phyloP scores from a whole-genome alignment of 2,888 invertebrate species.

The Nudaria mundana region DNA sequence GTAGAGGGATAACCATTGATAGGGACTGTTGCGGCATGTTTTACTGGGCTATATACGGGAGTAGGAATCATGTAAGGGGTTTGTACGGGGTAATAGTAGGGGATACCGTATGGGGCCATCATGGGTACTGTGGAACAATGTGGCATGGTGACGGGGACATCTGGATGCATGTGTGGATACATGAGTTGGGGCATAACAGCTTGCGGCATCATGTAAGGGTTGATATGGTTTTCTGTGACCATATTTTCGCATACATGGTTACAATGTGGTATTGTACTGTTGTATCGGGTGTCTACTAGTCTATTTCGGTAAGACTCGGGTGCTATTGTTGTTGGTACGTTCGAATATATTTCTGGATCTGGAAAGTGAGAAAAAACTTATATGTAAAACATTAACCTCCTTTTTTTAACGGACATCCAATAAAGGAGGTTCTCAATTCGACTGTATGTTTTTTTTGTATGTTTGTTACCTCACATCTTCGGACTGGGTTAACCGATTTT shows the following conservation, averaged over 20 bases:
- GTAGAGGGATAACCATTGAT: constrained; percentile 72
- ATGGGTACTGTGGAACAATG: constrained; percentile 53
- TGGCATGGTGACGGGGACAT: constrained; percentile 44
- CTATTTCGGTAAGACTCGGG: constrained; percentile 41
- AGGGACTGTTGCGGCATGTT: constrained; percentile 69
- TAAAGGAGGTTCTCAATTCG: no score
- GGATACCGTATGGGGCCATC: constrained; percentile 65
- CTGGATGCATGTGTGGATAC: constrained; percentile 49
- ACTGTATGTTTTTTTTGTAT: no score
- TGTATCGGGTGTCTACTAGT: constrained; percentile 41
- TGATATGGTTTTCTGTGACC: constrained; percentile 45
- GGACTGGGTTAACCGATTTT: no score
- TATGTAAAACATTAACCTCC: not conserved
- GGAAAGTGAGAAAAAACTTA: constrained; percentile 7
- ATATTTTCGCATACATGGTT: constrained; percentile 41
- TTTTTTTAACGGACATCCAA: not conserved
- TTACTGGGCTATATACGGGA: constrained; percentile 67
- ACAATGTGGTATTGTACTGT: constrained; percentile 33
- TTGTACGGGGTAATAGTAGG: constrained; percentile 72
- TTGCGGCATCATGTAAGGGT: constrained; percentile 44
- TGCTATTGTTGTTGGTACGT: constrained; percentile 50
- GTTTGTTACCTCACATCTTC: no score
- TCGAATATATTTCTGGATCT: constrained; percentile 69
- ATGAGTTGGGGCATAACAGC: constrained; percentile 45
- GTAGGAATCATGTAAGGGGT: constrained; percentile 73